Evolutionary conservation across 1,140 invertebrate species (phyloP).

Genomic region (Pseudomyrmex sp.): DNA sequence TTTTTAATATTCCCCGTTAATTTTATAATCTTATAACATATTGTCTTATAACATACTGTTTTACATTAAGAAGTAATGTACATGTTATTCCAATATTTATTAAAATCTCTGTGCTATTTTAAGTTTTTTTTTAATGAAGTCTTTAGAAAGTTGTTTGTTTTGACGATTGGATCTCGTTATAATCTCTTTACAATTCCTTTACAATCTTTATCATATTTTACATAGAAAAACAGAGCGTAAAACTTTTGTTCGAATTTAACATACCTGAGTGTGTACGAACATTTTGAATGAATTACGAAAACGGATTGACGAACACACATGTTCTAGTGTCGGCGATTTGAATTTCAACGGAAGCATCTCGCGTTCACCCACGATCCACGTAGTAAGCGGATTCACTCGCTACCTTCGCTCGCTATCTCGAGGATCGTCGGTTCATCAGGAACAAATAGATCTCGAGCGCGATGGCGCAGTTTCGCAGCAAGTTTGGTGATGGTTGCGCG

Average conservation of each 20-base stretch:
- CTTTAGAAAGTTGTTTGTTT: too few species aligned
- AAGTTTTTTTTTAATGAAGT: not conserved
- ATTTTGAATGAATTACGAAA: slow-evolving; percentile 40
- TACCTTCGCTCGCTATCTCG: slow-evolving; percentile 57
- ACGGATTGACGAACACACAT: slow-evolving; percentile 19
- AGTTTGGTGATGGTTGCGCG: slow-evolving; percentile 46
- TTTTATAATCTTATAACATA: not conserved
- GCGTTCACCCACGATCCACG: slow-evolving; percentile 16
- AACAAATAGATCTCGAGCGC: slow-evolving; percentile 71
- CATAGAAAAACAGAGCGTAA: not conserved
- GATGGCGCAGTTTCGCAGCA: slow-evolving; percentile 48
- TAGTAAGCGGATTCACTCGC: slow-evolving; percentile 53
- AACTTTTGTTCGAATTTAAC: slow-evolving; percentile 19
- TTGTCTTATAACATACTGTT: not conserved
- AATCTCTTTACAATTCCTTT: too few species aligned
- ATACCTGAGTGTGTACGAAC: slow-evolving; percentile 11
- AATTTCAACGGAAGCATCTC: slow-evolving; percentile 50
- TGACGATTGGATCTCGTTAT: too few species aligned
- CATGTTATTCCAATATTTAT: too few species aligned
- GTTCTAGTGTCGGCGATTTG: slow-evolving; percentile 24
- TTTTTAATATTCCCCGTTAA: not conserved
- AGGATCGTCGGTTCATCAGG: slow-evolving; percentile 71
- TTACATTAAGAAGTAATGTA: too few species aligned
- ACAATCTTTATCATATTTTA: too few species aligned
- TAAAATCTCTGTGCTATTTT: not conserved